Conservation (phyloP, 2,113 vertebrate genomes). For the Cercocebus atys region DNA sequence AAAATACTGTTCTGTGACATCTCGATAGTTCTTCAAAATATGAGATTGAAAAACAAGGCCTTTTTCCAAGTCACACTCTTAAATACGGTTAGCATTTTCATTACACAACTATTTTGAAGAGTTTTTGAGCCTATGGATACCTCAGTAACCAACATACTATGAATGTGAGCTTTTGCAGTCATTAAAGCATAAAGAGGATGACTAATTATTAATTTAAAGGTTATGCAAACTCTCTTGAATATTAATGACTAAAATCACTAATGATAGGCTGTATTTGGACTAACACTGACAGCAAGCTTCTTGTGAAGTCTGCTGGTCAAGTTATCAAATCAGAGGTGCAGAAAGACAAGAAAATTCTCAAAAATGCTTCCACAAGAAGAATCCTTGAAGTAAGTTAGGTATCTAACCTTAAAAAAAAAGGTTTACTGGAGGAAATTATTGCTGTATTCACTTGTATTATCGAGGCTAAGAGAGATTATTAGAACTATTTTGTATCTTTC, state of each 20-base stretch:
- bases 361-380: neutral
- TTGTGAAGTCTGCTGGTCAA: neutral
- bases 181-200: neutral
- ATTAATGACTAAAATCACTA: neutral
- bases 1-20: slow-evolving; percentile 66
- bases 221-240: neutral
- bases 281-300: neutral
- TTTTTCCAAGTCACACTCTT: neutral
- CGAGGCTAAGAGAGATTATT: neutral
- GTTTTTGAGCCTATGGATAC: neutral
- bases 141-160: neutral
- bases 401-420: neutral
- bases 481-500: neutral
- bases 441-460: neutral
- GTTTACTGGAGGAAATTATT: neutral
- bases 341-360: neutral
- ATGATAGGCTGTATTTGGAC: neutral
- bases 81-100: neutral
- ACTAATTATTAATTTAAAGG: neutral
- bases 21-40: slow-evolving; percentile 59
- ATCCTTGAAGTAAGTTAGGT: neutral
- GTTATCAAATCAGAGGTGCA: neutral
- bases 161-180: neutral
- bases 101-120: neutral
- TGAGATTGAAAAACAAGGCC: neutral